A percentile compares a stretch with the other conserved stretches of the same genome.
Evolutionary conservation across 2,113 vertebrate species (phyloP).

Genomic region (Rutilus rutilus): DNA sequence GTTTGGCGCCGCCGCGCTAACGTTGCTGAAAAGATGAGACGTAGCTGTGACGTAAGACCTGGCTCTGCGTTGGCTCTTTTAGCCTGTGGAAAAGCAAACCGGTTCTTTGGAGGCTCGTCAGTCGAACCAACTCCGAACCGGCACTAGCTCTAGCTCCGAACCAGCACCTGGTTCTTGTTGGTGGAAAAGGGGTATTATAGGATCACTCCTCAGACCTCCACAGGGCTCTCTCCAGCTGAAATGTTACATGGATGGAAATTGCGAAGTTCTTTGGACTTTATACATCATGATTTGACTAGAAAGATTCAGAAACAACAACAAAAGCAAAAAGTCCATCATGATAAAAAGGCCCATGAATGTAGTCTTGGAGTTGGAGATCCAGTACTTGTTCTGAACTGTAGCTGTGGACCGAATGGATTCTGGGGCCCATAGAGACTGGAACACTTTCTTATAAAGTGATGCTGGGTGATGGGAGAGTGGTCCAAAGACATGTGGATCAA

Average conservation of each 20-base stretch:
- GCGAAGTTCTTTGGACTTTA: neutral
- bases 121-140: too few species aligned
- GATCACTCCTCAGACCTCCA: slow-evolving; percentile 46
- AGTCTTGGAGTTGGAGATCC: slow-evolving; percentile 3
- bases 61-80: too few species aligned
- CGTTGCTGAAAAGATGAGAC: too few species aligned
- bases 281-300: slow-evolving; percentile 3
- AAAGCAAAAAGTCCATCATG: slow-evolving; percentile 28
- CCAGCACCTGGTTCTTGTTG: too few species aligned
- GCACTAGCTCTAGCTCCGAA: too few species aligned
- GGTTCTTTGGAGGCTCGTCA: too few species aligned
- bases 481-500: slow-evolving; percentile 35
- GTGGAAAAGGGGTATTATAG: too few species aligned
- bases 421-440: slow-evolving; percentile 6
- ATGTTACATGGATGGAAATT: slow-evolving; percentile 22
- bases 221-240: slow-evolving; percentile 40
- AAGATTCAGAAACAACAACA: neutral
- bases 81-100: too few species aligned
- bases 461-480: slow-evolving; percentile 17
- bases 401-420: slow-evolving; percentile 41
- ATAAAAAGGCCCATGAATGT: neutral
- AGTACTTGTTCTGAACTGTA: slow-evolving; percentile 34
- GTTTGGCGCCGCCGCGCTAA: too few species aligned
- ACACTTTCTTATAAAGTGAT: slow-evolving; percentile 27
- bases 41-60: too few species aligned